phyloP scores from a whole-genome alignment of 2,888 invertebrate genomes.

The Synergus japonicus region DNA sequence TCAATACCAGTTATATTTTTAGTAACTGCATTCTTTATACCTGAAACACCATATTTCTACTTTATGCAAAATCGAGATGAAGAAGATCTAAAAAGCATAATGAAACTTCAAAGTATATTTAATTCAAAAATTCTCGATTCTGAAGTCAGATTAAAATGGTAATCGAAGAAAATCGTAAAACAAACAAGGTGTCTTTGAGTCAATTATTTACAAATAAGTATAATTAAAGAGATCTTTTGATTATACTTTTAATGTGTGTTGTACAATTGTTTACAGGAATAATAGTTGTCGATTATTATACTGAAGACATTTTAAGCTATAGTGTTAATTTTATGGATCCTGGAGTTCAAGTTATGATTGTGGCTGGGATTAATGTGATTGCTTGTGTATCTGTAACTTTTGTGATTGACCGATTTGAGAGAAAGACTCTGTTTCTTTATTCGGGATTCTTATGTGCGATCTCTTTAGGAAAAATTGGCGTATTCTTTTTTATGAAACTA shows the following conservation, averaged over 20 bases:
- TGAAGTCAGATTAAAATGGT: conserved; percentile 8
- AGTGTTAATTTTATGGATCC: not conserved
- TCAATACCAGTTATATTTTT: not conserved
- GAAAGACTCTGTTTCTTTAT: conserved; percentile 1
- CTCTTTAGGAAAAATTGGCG: not conserved
- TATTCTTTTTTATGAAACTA: conserved; percentile 22
- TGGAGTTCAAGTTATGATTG: conserved; percentile 12
- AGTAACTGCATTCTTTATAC: not conserved
- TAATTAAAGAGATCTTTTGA: not conserved
- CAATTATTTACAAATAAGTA: not conserved
- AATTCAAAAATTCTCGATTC: not conserved
- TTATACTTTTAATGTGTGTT: conserved; percentile 6
- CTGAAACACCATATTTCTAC: conserved; percentile 33
- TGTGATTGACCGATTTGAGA: conserved; percentile 16
- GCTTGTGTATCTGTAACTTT: conserved; percentile 1
- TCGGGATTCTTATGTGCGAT: conserved; percentile 10
- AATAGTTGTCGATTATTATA: conserved; percentile 14
- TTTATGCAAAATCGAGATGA: conserved; percentile 20
- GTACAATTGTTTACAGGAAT: conserved; percentile 13
- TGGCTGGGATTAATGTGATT: not conserved
- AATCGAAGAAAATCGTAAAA: not conserved
- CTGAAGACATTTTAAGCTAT: conserved; percentile 29
- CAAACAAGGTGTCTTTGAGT: not conserved
- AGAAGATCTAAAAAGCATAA: not conserved
- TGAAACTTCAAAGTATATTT: conserved; percentile 8